Evolutionary conservation across 2,113 vertebrate species (phyloP).

Genomic region (Myrmecophaga tridactyla): DNA sequence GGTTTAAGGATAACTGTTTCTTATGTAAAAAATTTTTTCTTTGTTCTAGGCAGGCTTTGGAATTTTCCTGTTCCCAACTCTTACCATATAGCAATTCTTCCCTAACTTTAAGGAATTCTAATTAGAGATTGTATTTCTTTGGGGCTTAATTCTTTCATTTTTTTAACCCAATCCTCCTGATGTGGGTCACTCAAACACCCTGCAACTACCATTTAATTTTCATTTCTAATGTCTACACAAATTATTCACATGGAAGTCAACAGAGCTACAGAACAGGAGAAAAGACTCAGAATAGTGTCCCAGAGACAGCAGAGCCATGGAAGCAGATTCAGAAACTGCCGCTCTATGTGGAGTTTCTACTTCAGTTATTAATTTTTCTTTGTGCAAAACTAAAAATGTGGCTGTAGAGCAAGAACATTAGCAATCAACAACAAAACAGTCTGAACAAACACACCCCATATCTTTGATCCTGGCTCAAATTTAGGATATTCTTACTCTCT

Average conservation of each 20-base stretch:
- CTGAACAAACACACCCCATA: neutral
- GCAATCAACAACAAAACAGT: neutral
- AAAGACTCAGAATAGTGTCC: neutral
- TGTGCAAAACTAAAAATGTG: neutral
- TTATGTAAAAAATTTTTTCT: neutral
- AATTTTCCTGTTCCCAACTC: neutral
- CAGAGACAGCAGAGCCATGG: neutral
- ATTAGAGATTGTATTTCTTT: slow-evolving; percentile 19
- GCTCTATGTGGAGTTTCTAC: neutral
- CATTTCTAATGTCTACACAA: slow-evolving; percentile 33
- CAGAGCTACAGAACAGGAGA: neutral
- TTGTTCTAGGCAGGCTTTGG: neutral
- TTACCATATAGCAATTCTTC: neutral
- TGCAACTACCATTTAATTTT: slow-evolving; percentile 25
- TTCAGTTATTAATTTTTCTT: neutral
- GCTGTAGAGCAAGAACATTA: neutral
- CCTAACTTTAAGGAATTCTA: slow-evolving; percentile 28
- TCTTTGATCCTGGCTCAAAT: neutral
- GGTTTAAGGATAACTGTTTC: neutral
- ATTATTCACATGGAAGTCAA: neutral
- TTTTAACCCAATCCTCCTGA: slow-evolving; percentile 18
- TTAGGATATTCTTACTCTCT: neutral
- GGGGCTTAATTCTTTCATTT: neutral
- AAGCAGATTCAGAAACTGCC: neutral
- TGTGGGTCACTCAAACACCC: neutral